Evolutionary conservation across 2,797 vertebrate species (phyloP), one percentile per base, ranked within the genome.

Genomic region (Psittacula derbiana): DNA sequence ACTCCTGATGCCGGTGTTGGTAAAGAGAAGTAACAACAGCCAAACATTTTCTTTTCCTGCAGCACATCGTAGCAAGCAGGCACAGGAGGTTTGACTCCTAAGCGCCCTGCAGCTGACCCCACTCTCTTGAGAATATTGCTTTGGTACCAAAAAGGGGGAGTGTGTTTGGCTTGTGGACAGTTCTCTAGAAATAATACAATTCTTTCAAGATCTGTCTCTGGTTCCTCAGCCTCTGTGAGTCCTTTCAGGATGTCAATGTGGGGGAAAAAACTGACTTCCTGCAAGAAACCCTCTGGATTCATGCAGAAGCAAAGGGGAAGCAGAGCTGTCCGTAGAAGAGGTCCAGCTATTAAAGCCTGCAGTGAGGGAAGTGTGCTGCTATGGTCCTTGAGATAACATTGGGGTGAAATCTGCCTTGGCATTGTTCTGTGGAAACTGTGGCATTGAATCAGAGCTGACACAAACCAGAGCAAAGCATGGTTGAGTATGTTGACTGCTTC

Each of bases 311-410:
- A 12, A 27, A 58, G 31, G 41, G 38, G 17, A 36, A 60, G 75
- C 36, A 62, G 69, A 93, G 41, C 69, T 64, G 52, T 72, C 70
- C 12, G 28, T 33, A 30, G 1, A 2, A 73, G 44, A 57, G 8
- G 6, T 16, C 10, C 60, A 41, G 18, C 23, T 65, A 8, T 53
- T 2, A 23, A 43, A 62, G 38, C 61, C 49, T 0, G 0, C 0
- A 1, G 20, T 11, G 55, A 57, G 13, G 9, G n/a, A 21, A 57
- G n/a, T 57, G 53, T 33, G n/a, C 55, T 33, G 55, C 21, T 57
- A 20, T 1, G 11, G 41, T 64, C 58, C 66, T 30, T 43, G 31
- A 0, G 2, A 4, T 31, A 47, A 27, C 1, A 5, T 47, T 50
- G 73, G 53, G 36, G 19, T 69, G 70, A 60, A 73, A 57, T 74